These are phyloP conservation scores for Ornithoptera priamus DNA, from an alignment of 2,888 invertebrate genomes.

Conservation along the genomic window DNA sequence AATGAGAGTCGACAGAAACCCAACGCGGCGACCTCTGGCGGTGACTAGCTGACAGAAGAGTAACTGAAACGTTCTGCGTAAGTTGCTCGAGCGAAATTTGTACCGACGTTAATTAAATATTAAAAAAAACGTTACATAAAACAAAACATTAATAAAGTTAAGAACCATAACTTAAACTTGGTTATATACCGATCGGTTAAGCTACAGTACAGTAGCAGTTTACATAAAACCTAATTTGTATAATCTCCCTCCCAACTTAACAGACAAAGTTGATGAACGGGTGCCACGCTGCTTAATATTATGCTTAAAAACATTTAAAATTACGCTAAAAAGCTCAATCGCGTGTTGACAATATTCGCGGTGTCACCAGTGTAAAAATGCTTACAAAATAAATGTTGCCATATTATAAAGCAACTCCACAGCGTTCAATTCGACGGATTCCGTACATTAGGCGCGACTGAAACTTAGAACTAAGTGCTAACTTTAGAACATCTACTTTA, in stretches of 20 bases:
- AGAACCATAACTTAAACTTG: neutral
- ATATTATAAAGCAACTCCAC: constrained; percentile 32
- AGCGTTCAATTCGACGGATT: constrained; percentile 27
- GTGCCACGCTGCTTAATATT: constrained; percentile 41
- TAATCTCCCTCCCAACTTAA: constrained; percentile 37
- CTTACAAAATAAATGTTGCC: constrained; percentile 45
- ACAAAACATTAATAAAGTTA: neutral
- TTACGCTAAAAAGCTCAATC: constrained; percentile 53
- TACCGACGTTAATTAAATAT: constrained; percentile 17
- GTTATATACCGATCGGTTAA: constrained; percentile 25
- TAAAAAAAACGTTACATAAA: neutral
- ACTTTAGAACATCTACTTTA: neutral
- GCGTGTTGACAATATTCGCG: constrained; percentile 47
- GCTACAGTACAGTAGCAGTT: constrained; percentile 27
- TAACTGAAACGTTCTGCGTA: constrained; percentile 25
- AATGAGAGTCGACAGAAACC: constrained; percentile 46
- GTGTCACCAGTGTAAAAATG: constrained; percentile 46
- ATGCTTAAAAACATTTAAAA: constrained; percentile 31
- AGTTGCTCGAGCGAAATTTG: constrained; percentile 13
- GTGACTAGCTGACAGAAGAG: constrained; percentile 62
- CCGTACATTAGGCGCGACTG: constrained; percentile 2
- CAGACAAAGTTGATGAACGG: constrained; percentile 45
- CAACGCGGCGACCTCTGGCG: constrained; percentile 50
- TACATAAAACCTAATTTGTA: constrained; percentile 55
- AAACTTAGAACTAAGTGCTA: neutral